A percentile compares a stretch with the other conserved stretches of the same genome.
Conservation (phyloP, 2,888 invertebrate species). For the Isotomurus palustris region DNA sequence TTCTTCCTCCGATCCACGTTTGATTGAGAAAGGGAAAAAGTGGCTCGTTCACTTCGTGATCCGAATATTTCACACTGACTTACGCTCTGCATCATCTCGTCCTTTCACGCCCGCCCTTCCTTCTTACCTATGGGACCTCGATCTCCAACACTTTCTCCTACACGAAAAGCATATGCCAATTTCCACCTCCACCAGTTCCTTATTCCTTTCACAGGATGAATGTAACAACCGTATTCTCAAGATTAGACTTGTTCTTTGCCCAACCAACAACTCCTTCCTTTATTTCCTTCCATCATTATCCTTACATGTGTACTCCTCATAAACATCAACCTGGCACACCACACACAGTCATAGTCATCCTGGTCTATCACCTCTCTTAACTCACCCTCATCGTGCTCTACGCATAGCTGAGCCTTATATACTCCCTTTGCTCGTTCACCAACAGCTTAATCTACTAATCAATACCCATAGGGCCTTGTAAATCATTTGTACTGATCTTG, state of each 20-base stretch:
- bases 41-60: conserved; percentile 44
- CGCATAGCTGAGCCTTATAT: too few species aligned
- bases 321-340: too few species aligned
- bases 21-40: conserved; percentile 46
- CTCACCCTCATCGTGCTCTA: too few species aligned
- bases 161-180: conserved; percentile 15
- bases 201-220: not conserved
- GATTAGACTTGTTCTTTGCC: conserved; percentile 3
- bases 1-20: conserved; percentile 44
- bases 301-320: too few species aligned
- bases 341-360: too few species aligned
- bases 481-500: too few species aligned
- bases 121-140: conserved; percentile 18
- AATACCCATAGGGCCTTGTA: too few species aligned
- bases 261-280: too few species aligned
- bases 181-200: not conserved
- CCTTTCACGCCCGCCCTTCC: conserved; percentile 30
- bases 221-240: not conserved
- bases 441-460: too few species aligned
- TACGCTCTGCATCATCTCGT: conserved; percentile 29
- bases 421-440: too few species aligned
- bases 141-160: conserved; percentile 4
- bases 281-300: too few species aligned
- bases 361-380: too few species aligned
- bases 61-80: conserved; percentile 40